Evolutionary conservation across 2,797 vertebrate genomes (phyloP), one percentile per base, ranked within the genome.

Genomic region (Acridotheres tristis): DNA sequence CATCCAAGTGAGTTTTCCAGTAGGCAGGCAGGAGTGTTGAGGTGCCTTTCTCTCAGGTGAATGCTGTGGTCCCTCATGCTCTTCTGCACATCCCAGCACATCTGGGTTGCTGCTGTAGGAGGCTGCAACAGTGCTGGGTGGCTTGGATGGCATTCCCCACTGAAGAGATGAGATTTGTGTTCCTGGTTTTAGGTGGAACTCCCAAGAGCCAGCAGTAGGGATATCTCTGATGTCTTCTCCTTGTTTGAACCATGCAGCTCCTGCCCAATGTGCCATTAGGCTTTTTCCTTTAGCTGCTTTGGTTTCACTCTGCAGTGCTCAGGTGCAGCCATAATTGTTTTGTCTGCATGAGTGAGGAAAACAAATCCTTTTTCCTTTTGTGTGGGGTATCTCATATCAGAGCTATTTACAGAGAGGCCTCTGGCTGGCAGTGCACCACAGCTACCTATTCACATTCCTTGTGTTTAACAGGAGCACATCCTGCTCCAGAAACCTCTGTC

Each of bases 41-140:
- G 51, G 34, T 8, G 1, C 15, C 8, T 76, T 75, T 89, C 13
- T 47, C 71, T 82, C 40, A 48, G 47, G 42, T 13, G 26, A 42
- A 22, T 2, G 0, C 32, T 1, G 1, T 43, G 30, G 43, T 77
- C 67, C 48, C 30, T 55, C 6, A 0, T n/a, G 18, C 21, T 69
- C 30, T 54, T 67, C 50, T 54, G 20, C 53, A 16, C 0, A 0
- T 47, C 13, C 47, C 63, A 51, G 2, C 26, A 40, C 23, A 40
- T 85, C 58, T 4, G 14, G 21, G 26, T 43, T 80, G 48, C 48
- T 90, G n/a, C 32, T 90, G 34, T 10, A 15, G 6, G 21, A 16
- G 18, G 6, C 40, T 73, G 51, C 20, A 69, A 0, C 2, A 18
- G 16, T 8, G 7, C 27, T 1, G 17, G 11, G 26, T 1, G 4